Percentiles rank a stretch among this genome's conserved stretches.
phyloP scores from a whole-genome alignment of 1,140 invertebrate genomes.

The Zaprionus ornatus region DNA sequence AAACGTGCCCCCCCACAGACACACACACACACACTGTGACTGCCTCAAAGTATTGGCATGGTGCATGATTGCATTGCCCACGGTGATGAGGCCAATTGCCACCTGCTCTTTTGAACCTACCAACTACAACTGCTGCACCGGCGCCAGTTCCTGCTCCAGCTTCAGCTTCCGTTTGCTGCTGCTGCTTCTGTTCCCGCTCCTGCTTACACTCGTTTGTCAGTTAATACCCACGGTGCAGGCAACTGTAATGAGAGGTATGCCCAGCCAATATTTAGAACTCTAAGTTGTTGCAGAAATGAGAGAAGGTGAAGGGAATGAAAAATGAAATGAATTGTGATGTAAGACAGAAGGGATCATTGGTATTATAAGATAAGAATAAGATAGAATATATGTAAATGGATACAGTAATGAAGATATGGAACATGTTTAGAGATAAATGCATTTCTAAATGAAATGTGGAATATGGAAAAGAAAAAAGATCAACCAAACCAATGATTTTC shows the following conservation, averaged over 20 bases:
- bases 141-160: background rate
- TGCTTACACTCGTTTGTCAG: background rate
- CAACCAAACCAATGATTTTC: no score
- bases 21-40: background rate
- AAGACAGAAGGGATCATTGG: no score
- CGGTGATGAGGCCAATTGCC: slow-evolving; percentile 49
- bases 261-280: no score
- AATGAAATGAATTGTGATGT: no score
- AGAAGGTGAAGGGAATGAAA: no score
- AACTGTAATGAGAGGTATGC: background rate
- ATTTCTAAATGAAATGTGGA: no score
- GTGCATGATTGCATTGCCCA: slow-evolving; percentile 54
- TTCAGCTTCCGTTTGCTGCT: background rate
- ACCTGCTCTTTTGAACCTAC: slow-evolving; percentile 21
- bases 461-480: no score
- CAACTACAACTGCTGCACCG: background rate
- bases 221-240: background rate
- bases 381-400: no score
- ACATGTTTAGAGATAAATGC: no score
- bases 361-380: no score
- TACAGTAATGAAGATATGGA: no score
- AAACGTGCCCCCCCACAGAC: background rate
- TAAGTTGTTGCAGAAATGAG: no score
- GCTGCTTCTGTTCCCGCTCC: background rate
- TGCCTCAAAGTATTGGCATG: slow-evolving; percentile 43